Evolutionary conservation across 2,113 vertebrate species (phyloP).

Genomic region (Hydropotes inermis): DNA sequence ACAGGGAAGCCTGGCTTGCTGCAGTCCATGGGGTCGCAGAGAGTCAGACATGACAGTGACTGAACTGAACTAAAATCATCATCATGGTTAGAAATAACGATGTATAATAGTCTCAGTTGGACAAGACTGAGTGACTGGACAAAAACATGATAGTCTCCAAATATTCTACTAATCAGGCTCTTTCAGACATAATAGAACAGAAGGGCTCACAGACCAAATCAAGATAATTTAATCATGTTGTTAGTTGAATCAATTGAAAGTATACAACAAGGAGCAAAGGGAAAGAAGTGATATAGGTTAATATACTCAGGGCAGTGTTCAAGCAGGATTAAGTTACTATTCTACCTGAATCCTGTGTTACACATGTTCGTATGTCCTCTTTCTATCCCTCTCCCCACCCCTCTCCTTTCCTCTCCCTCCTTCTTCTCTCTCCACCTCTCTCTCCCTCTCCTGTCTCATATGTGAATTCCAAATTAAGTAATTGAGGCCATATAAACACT

Average conservation of each 20-base stretch:
- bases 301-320: neutral
- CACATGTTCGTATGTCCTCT: neutral
- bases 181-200: neutral
- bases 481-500: neutral
- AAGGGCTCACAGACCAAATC: neutral
- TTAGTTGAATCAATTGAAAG: neutral
- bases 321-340: neutral
- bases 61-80: neutral
- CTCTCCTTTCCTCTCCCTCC: neutral
- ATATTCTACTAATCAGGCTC: neutral
- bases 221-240: neutral
- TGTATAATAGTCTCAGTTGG: neutral
- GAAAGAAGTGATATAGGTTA: neutral
- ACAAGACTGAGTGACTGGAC: neutral
- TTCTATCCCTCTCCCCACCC: neutral
- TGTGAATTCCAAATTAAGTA: conserved; percentile 1
- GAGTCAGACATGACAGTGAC: neutral
- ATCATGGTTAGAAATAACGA: neutral
- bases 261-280: neutral
- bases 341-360: neutral
- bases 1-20: neutral
- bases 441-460: neutral
- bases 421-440: too few species aligned
- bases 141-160: neutral
- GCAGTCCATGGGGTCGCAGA: neutral